Evolutionary conservation across 2,888 invertebrate species (phyloP).

Genomic region (Rhopalosiphum nymphaeae): DNA sequence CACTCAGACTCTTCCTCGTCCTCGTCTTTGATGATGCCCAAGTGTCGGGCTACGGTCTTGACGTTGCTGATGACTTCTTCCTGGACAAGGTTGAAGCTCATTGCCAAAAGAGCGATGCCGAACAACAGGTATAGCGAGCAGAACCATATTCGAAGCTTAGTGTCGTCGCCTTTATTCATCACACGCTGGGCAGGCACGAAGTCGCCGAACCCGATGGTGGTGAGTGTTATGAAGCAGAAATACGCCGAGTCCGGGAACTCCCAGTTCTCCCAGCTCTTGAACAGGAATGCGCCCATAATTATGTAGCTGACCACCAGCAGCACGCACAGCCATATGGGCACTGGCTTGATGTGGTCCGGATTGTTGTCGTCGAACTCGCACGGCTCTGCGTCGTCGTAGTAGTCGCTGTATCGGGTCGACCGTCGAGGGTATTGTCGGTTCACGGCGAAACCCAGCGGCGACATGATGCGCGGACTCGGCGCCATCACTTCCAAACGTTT

Average conservation of each 20-base stretch:
- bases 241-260: slow-evolving; percentile 88
- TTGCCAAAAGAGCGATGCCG: slow-evolving; percentile 93
- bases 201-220: slow-evolving; percentile 94
- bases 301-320: slow-evolving; percentile 91
- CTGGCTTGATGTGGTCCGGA: slow-evolving; percentile 78
- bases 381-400: slow-evolving; percentile 66
- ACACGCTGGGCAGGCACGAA: slow-evolving; percentile 87
- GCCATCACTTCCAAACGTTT: slow-evolving; percentile 66
- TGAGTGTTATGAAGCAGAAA: slow-evolving; percentile 93
- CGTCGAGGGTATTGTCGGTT: slow-evolving; percentile 72
- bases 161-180: slow-evolving; percentile 69
- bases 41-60: slow-evolving; percentile 84
- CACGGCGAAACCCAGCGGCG: slow-evolving; percentile 78
- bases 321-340: slow-evolving; percentile 91
- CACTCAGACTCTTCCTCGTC: slow-evolving; percentile 65
- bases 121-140: slow-evolving; percentile 93
- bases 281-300: slow-evolving; percentile 87
- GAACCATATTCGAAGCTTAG: slow-evolving; percentile 80
- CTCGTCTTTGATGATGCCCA: slow-evolving; percentile 84
- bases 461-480: slow-evolving; percentile 77
- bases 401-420: slow-evolving; percentile 67
- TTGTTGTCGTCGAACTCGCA: slow-evolving; percentile 74
- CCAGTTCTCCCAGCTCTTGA: slow-evolving; percentile 89
- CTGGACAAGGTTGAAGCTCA: slow-evolving; percentile 97
- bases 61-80: slow-evolving; percentile 93